Evolutionary conservation across 2,797 vertebrate species (phyloP), one percentile per base, ranked within the genome.

Genomic region (Catharus ustulatus): DNA sequence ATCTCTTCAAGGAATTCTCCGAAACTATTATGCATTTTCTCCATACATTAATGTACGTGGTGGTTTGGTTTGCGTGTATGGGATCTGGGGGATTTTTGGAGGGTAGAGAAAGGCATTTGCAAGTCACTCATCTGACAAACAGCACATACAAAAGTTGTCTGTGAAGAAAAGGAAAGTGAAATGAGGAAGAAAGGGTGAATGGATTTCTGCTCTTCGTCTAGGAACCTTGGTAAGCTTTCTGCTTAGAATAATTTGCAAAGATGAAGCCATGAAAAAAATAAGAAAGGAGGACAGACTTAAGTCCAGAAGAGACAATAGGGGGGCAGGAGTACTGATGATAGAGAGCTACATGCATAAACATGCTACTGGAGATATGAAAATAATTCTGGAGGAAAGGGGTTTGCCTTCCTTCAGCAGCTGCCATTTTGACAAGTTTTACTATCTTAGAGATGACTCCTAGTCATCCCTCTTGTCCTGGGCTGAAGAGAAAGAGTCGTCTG

Each of bases 401-500:
- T 84, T 94, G 62, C 57, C 43, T 79, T 91, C 74, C 90, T 82
- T 88, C 79, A 86, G 55, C 69, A 89, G 66, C 64, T 95, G 69
- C 52, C 79, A 87, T 84, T 95, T 73, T 82, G 74, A 86, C 89
- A 89, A 3, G 0, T 64, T 94, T 90, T 96, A 67, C 74, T 78
- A 30, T 90, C 78, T 78, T 72, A 86, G 66, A 55, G 74, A 75
- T 8, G 32, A 78, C 43, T 91, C 38, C 67, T 71, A 75, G 67
- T 49, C 64, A 92, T 59, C 43, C 54, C 34, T 82, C 77, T 91
- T 91, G 72, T 71, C 68, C 62, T 73, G 51, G 61, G 59, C 46
- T 91, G 81, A 87, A 90, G 74, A 88, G 63, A 89, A 95, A 90
- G 82, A 13, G 72, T 79, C 6, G 34, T 91, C 66, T 91, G 86